Evolutionary conservation across 2,113 vertebrate species (phyloP).

Genomic region (Cinclus cinclus): DNA sequence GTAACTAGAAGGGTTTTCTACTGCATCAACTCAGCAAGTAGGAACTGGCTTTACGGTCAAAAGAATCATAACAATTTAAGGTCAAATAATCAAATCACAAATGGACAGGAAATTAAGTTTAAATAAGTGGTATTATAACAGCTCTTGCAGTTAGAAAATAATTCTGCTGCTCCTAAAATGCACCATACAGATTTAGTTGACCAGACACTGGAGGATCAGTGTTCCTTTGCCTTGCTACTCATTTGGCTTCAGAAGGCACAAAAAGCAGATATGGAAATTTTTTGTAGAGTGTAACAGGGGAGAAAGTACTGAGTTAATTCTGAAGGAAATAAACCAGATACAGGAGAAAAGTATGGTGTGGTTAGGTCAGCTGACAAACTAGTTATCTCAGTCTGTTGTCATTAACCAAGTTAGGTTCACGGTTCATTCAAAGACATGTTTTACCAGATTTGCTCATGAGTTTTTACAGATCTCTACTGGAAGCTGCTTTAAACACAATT

Average conservation of each 20-base stretch:
- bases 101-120: background rate
- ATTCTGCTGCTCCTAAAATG: background rate
- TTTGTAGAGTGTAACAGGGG: fast-evolving
- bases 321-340: background rate
- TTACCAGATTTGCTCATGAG: background rate
- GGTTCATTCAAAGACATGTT: background rate
- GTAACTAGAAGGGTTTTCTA: background rate
- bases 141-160: background rate
- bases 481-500: background rate
- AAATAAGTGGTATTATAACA: background rate
- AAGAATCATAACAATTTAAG: background rate
- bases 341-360: background rate
- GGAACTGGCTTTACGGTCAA: background rate
- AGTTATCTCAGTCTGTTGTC: background rate
- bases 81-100: background rate
- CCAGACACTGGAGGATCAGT: background rate
- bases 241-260: background rate
- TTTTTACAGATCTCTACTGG: background rate
- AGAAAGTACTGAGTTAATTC: background rate
- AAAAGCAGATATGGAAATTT: fast-evolving
- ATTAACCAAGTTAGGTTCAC: background rate
- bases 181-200: background rate
- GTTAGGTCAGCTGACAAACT: background rate
- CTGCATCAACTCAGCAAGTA: background rate
- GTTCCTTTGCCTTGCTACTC: background rate